Percentiles rank a stretch among this genome's conserved stretches.
Conservation (phyloP, 2,113 vertebrate species). For the Monopterus albus region DNA sequence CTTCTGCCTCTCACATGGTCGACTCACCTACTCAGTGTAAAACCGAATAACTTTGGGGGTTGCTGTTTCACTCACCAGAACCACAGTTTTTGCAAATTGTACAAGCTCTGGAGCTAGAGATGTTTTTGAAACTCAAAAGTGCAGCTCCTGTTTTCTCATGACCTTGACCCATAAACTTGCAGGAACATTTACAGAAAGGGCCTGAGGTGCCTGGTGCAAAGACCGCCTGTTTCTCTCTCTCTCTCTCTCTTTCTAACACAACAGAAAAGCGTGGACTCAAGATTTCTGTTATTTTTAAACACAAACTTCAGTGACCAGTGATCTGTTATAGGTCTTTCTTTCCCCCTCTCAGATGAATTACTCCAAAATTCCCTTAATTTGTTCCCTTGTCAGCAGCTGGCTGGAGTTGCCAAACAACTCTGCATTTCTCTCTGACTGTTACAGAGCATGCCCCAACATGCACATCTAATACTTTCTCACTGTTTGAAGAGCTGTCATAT, state of each 20-base stretch:
- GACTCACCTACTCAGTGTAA: not conserved
- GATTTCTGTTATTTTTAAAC: not conserved
- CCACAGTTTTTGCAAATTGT: not conserved
- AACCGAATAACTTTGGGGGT: no score
- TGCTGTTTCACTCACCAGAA: no score
- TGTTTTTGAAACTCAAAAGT: not conserved
- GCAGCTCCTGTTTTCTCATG: not conserved
- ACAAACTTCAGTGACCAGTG: not conserved
- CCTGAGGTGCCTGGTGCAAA: not conserved
- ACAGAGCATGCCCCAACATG: conserved; percentile 50
- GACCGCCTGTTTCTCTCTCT: not conserved
- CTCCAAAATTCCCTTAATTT: conserved; percentile 5
- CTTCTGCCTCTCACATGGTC: not conserved
- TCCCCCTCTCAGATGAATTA: no score
- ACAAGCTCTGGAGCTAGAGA: not conserved
- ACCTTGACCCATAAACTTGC: not conserved
- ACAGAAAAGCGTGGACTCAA: not conserved
- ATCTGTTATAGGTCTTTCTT: no score
- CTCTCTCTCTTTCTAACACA: not conserved
- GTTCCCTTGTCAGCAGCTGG: conserved; percentile 32
- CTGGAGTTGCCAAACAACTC: conserved; percentile 25
- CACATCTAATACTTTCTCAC: conserved; percentile 36
- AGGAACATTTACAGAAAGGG: not conserved
- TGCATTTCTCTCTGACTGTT: conserved; percentile 35
- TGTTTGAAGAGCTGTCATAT: conserved; percentile 49